These are phyloP conservation scores for Drosophila eohydei DNA, from an alignment of 2,888 invertebrate genomes.

Conservation along the genomic window DNA sequence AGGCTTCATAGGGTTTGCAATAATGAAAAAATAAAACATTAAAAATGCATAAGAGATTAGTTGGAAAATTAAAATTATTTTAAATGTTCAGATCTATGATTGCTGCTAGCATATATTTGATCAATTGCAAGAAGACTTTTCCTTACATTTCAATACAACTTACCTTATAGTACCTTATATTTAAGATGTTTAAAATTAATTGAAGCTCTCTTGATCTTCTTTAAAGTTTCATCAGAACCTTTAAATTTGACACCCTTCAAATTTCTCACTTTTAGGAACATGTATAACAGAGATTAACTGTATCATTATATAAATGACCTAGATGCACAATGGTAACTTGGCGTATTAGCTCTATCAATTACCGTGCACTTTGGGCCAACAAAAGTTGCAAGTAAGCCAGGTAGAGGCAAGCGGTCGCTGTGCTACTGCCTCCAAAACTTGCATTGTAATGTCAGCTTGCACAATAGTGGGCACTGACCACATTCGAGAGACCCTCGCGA, in stretches of 20 bases:
- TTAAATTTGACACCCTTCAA: background rate
- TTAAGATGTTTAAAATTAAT: background rate
- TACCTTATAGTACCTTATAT: background rate
- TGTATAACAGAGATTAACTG: background rate
- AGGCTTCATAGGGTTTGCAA: too few relatives aligned
- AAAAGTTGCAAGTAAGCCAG: constrained; percentile 20
- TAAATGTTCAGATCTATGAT: background rate
- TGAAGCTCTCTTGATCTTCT: background rate
- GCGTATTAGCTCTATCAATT: constrained; percentile 16
- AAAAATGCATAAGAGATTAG: background rate
- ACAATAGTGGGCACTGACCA: constrained; percentile 32
- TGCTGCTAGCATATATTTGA: background rate
- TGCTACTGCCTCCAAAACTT: constrained; percentile 16
- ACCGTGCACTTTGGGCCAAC: background rate
- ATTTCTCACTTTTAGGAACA: background rate
- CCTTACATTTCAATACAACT: background rate
- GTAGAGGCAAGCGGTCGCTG: background rate
- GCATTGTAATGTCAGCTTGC: constrained; percentile 39
- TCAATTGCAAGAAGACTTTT: background rate
- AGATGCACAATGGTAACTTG: background rate
- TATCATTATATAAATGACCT: background rate
- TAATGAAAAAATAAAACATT: background rate
- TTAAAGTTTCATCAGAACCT: background rate
- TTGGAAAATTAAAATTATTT: background rate
- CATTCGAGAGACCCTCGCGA: constrained; percentile 12